Evolutionary conservation across 2,888 invertebrate species (phyloP), one percentile per base, ranked within the genome.

Genomic region (Pterostichus madidus): DNA sequence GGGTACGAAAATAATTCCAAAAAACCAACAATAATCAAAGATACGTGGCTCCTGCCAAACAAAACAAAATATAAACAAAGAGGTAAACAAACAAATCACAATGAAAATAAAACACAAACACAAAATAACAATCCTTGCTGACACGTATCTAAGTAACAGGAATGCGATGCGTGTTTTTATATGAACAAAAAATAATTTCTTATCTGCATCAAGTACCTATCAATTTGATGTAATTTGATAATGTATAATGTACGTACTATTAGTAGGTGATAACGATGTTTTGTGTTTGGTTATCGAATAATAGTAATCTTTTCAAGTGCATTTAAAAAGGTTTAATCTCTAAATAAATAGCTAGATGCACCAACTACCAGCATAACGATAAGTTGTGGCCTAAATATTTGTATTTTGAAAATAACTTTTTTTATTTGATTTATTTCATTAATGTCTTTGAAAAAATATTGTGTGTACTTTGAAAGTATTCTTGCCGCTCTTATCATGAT

Each of bases 31-130:
- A 59, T 17, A 59, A 59, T 46, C 83, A 83, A 85, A 85, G 84
- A 83, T 61, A 84, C 85, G 84, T 68, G 82, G 88, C 86, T 90
- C 89, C 88, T 87, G 88, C 80, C 89, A 86, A 90, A 90, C 87
- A 84, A 89, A 84, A 85, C 84, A 85, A 84, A 84, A 85, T 78
- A 44, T 71, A 71, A 71, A 44, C 24, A 64, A 64, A 64, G 84
- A 85, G 84, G 85, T 75, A 83, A 88, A 75, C 53, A 75, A 75
- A 75, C 44, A 75, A 75, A 75, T 75, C 35, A 75, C 75, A 49
- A 75, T 6, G 8, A 32, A 35, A 64, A 35, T 6, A 64, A 64
- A 32, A 32, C 64, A 64, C 11, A 13, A 49, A 13, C 32, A 32
- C 24, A 1, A 24, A 24, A 3, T 24, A 32, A 1, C n/a, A 13